Evolutionary conservation across 2,888 invertebrate species (phyloP).

Genomic region (Cryptocephalus moraei): DNA sequence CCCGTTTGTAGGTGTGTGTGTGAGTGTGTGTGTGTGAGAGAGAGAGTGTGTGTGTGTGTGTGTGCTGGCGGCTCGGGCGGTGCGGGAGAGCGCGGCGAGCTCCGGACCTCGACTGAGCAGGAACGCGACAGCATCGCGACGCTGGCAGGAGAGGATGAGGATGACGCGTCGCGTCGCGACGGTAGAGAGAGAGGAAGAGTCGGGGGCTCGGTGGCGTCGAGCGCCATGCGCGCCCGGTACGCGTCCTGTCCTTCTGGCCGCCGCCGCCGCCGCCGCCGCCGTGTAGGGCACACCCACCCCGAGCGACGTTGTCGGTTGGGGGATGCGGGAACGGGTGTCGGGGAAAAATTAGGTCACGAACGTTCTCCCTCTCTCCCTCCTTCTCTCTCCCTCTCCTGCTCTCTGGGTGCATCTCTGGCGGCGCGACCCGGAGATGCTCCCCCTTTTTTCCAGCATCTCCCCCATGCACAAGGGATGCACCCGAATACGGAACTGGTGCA

Average conservation of each 20-base stretch:
- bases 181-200: neutral
- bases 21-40: too few relatives aligned
- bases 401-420: too few relatives aligned
- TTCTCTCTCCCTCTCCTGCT: too few relatives aligned
- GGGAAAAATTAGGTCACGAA: too few relatives aligned
- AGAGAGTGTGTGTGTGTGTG: too few relatives aligned
- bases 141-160: conserved; percentile 3
- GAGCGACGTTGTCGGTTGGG: conserved; percentile 8
- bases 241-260: conserved; percentile 12
- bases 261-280: neutral
- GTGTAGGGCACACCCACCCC: conserved; percentile 30
- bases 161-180: neutral
- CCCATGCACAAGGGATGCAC: too few relatives aligned
- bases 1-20: too few relatives aligned
- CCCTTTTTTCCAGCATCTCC: too few relatives aligned
- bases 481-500: too few relatives aligned
- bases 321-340: too few relatives aligned
- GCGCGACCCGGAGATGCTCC: too few relatives aligned
- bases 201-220: conserved; percentile 27
- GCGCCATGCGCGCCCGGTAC: conserved; percentile 33
- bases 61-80: neutral
- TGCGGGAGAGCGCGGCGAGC: conserved; percentile 36
- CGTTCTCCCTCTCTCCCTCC: too few relatives aligned
- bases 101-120: conserved; percentile 56
- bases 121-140: conserved; percentile 43